Base-by-base conservation (phyloP, 2,888 invertebrate genomes). In the Noctua janthina region DNA sequence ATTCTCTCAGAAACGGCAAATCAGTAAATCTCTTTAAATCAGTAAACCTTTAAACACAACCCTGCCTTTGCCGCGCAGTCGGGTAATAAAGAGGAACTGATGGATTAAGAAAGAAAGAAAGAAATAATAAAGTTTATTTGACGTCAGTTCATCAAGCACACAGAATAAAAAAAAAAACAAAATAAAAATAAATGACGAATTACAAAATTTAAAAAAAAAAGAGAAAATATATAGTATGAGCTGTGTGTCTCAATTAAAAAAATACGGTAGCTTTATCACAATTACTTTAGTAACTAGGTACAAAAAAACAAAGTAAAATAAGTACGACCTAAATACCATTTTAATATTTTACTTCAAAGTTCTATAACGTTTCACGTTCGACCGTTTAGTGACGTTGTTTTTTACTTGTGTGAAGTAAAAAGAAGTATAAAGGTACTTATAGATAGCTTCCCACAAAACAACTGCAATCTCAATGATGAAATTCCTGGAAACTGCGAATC, bases 331-430 rank as follows among this genome's bases (percentile, higher is more conserved):
- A 71, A 66, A 71, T 35, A 67, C 43, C 46, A 59, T 59, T 70
- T 78, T 35, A 83, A 62, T 79, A 73, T 43, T 79, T 39, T 46
- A 56, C 29, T 70, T 29, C 46, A 15, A 70, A 46, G 35, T 74
- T 69, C 62, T 62, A 0, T 59, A 71, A 51, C 64, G 46, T 77
- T 85, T 70, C 72, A 72, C 46, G 81, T 85, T 54, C 29, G 20
- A 85, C 59, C 85, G 85, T 84, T 82, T 82, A 84, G 67, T n/a
- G 15, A 8, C 68, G 85, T 68, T 84, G 39, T 51, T 73, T 79
- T 84, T 82, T 80, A 68, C 15, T 54, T n/a, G 59, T 85, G 56
- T 43, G 39, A 49, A 73, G 72, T 66, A 59, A 73, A 83, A 86
- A 66, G 15, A 49, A 62, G 66, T 64, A 69, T 62, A 64, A 54